Evolutionary conservation across 2,888 invertebrate genomes (phyloP).

Genomic region (Bimastos eiseni): DNA sequence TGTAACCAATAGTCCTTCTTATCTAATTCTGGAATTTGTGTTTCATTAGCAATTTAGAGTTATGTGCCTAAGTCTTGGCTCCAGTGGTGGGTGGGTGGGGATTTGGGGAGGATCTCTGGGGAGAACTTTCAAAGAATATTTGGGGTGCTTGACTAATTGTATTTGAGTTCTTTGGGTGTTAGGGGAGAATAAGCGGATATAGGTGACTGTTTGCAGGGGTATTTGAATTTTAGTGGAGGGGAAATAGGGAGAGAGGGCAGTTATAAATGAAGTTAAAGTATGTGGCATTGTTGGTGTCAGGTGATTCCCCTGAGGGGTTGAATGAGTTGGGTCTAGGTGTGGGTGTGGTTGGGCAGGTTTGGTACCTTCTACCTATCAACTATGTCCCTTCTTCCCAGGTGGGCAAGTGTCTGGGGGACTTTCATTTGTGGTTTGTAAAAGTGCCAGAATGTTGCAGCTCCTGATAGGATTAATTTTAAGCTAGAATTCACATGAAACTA

Average conservation of each 20-base stretch:
- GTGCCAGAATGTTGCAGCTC: not conserved
- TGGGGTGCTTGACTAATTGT: too few relatives aligned
- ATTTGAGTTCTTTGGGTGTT: not conserved
- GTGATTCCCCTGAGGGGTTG: conserved; percentile 9
- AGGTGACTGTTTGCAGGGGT: not conserved
- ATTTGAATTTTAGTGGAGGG: not conserved
- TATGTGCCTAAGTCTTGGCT: not conserved
- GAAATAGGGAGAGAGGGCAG: not conserved
- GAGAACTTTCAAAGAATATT: not conserved
- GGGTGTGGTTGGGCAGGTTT: not conserved
- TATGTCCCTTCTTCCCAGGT: not conserved
- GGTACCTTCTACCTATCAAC: conserved; percentile 2
- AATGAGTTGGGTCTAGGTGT: not conserved
- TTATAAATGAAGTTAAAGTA: not conserved
- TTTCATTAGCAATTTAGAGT: conserved; percentile 13
- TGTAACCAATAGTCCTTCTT: not conserved
- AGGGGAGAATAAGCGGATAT: not conserved
- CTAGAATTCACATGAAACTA: not conserved
- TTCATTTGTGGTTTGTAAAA: not conserved
- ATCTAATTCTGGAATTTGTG: conserved; percentile 13
- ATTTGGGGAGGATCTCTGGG: not conserved
- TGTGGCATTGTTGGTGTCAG: not conserved
- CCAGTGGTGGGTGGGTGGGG: not conserved
- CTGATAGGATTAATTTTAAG: not conserved
- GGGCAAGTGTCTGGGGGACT: not conserved